Percentiles rank a stretch among this genome's conserved stretches.
These are phyloP conservation scores for Amazona ochrocephala DNA, from an alignment of 2,797 vertebrate species.

Conservation along the genomic window DNA sequence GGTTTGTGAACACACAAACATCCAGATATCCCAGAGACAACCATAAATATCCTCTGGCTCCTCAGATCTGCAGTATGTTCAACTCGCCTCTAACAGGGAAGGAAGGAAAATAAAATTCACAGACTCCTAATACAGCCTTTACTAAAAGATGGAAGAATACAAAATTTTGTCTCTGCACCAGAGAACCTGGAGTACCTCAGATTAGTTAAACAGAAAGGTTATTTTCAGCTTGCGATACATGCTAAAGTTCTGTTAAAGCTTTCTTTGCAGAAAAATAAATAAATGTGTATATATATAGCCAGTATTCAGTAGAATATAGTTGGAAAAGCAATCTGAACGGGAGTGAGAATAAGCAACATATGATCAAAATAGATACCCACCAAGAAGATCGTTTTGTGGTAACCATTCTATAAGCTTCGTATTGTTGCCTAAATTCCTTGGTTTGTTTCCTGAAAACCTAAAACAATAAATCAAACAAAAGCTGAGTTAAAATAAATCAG, in stretches of 20 bases:
- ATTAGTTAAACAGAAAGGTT: not conserved
- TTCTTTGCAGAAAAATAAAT: not conserved
- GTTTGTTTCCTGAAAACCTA: constrained; percentile 94
- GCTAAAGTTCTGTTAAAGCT: not conserved
- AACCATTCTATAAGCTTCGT: constrained; percentile 98
- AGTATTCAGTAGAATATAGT: not conserved
- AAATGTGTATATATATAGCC: not conserved
- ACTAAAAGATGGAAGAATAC: not conserved
- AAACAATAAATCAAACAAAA: not conserved
- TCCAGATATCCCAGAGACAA: not conserved
- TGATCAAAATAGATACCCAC: constrained; percentile 78
- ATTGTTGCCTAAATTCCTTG: constrained; percentile 94
- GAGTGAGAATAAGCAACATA: not conserved
- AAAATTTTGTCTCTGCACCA: not conserved
- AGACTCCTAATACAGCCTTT: not conserved
- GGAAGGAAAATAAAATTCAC: not conserved
- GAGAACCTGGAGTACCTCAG: not conserved
- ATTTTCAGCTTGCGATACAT: not conserved
- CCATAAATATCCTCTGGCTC: not conserved
- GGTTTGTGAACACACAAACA: not conserved
- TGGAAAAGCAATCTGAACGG: not conserved
- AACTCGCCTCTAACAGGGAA: not conserved
- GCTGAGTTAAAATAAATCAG: not conserved
- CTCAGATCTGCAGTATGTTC: not conserved
- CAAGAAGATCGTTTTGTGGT: constrained; percentile 96